These are phyloP conservation scores for Xenopus laevis DNA, from an alignment of 2,113 vertebrate species.

Conservation along the genomic window DNA sequence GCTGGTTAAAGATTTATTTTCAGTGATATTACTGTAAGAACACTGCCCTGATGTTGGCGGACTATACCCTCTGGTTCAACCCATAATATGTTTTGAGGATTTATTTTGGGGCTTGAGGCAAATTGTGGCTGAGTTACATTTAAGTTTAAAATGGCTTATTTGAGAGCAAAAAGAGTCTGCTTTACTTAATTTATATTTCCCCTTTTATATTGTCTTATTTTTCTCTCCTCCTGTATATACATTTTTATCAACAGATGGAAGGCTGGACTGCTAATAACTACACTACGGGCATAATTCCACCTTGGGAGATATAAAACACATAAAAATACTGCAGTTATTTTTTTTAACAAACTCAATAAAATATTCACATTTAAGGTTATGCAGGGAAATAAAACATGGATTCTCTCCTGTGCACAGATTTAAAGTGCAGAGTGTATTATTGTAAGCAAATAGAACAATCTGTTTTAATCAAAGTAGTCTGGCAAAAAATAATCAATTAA, in stretches of 20 bases:
- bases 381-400: slow-evolving; percentile 65
- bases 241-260: background rate
- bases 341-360: slow-evolving; percentile 31
- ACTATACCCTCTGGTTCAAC: too few species aligned
- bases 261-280: background rate
- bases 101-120: too few species aligned
- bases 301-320: slow-evolving; percentile 1
- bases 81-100: too few species aligned
- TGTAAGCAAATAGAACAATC: slow-evolving; percentile 75
- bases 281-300: background rate
- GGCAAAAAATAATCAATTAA: slow-evolving; percentile 83
- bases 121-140: too few species aligned
- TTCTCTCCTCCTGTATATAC: background rate
- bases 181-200: too few species aligned
- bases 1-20: too few species aligned
- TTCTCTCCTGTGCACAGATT: slow-evolving; percentile 57
- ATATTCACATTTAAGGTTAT: slow-evolving; percentile 62
- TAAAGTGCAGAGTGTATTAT: slow-evolving; percentile 67
- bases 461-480: slow-evolving; percentile 82
- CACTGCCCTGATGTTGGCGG: too few species aligned
- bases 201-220: too few species aligned
- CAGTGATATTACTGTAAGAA: too few species aligned
- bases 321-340: slow-evolving; percentile 2
- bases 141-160: too few species aligned
- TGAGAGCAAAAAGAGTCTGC: too few species aligned